phyloP scores from a whole-genome alignment of 2,888 invertebrate species.

The Serripes groenlandicus region DNA sequence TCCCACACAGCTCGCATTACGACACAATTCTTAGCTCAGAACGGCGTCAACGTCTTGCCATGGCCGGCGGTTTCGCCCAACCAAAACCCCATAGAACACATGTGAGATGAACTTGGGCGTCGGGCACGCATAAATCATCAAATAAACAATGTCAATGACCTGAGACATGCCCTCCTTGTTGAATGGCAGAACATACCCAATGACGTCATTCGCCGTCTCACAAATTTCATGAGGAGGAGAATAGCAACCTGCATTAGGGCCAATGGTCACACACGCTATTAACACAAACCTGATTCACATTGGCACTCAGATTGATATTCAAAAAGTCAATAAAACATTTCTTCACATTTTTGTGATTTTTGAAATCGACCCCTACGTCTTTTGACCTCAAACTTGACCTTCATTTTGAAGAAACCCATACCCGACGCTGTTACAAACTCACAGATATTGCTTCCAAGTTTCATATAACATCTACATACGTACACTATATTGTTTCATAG shows the following conservation, averaged over 20 bases:
- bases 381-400: no score
- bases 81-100: not conserved
- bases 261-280: constrained; percentile 23
- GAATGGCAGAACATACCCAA: constrained; percentile 16
- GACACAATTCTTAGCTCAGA: not conserved
- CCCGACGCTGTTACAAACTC: not conserved
- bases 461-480: no score
- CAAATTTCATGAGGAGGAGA: constrained; percentile 14
- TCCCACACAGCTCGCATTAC: constrained; percentile 9
- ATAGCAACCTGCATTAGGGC: constrained; percentile 3
- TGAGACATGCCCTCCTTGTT: constrained; percentile 4
- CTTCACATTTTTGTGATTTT: constrained; percentile 11
- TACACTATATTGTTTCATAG: no score
- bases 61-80: constrained; percentile 26
- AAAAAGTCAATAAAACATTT: constrained; percentile 13
- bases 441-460: not conserved
- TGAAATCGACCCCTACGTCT: not conserved
- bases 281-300: not conserved
- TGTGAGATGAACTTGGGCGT: no score
- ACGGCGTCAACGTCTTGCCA: constrained; percentile 18
- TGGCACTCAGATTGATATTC: not conserved
- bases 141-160: constrained; percentile 12
- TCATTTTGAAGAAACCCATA: not conserved
- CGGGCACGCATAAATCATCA: no score
- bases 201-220: constrained; percentile 2